These are phyloP conservation scores for Tetragonisca angustula DNA, from an alignment of 2,888 invertebrate species.

Conservation along the genomic window DNA sequence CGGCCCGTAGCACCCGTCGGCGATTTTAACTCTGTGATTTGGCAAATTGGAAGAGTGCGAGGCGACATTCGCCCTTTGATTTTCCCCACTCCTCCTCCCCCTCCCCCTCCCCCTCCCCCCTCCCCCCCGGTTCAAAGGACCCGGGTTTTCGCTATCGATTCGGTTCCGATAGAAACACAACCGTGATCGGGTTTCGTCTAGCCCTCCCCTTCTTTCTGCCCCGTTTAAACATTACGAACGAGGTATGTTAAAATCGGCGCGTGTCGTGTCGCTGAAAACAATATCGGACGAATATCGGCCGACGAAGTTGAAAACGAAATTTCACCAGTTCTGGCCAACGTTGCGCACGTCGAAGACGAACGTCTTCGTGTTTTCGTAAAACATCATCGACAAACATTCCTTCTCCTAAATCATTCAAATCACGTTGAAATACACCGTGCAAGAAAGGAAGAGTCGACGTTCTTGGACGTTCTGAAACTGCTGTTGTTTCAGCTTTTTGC, in stretches of 20 bases:
- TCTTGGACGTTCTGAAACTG: not conserved
- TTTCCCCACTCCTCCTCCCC: not conserved
- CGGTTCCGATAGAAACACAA: not conserved
- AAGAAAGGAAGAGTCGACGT: not conserved
- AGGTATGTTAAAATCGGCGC: no score
- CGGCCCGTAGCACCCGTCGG: not conserved
- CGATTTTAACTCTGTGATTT: slow-evolving; percentile 33
- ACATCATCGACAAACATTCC: no score
- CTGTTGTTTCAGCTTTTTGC: not conserved
- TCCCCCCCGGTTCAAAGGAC: slow-evolving; percentile 14
- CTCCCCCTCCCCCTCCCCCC: no score
- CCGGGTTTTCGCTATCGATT: slow-evolving; percentile 26
- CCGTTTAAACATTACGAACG: not conserved
- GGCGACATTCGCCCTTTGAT: slow-evolving; percentile 25
- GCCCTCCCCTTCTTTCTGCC: no score
- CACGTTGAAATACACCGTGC: not conserved
- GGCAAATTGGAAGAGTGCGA: slow-evolving; percentile 48
- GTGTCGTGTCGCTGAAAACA: no score
- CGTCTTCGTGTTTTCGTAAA: no score
- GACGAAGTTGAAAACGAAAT: no score
- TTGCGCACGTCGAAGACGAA: no score
- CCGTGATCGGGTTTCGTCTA: not conserved
- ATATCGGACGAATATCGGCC: no score
- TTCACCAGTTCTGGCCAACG: no score
- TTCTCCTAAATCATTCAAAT: not conserved